Base-by-base conservation (phyloP, 2,888 invertebrate species). In the Agonopterix alstromeriana region DNA sequence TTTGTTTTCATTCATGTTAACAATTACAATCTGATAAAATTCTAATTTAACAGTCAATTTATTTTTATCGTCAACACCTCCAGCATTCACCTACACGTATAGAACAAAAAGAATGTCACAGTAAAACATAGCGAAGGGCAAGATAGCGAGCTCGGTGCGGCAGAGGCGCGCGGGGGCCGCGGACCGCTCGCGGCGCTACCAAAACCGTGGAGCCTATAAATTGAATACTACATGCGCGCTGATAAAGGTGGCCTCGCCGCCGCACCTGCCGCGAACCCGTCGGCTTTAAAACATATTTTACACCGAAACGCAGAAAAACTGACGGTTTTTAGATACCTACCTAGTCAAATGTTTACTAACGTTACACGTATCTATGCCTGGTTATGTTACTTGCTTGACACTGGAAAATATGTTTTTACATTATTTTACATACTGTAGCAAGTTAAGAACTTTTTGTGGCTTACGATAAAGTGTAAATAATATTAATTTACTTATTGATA, bases 151-250 rank as follows among this genome's bases (percentile, higher is more conserved):
- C 38, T 9, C 10, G 43, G 42, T n/a, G 12, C 14, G n/a, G 11
- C 43, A 36, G n/a, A 14, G 42, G 9, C 14, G 35, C 35, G 27
- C 27, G 27, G n/a, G 11, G 11, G 11, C 36, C n/a, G 51, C 54
- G 65, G 75, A 76, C 79, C 79, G 78, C 79, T 78, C 74, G 78
- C 77, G 74, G 78, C 76, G 77, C 76, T 69, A 63, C 73, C 78
- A 65, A 71, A 68, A 70, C 73, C 73, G 72, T 63, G 63, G 67
- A 63, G 65, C 64, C 77, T 67, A 81, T 80, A 80, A 80, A 80
- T 80, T 75, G 57, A 72, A 75, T 71, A 63, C 65, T 66, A 70
- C 75, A 74, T 63, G 73, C 55, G 66, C 67, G 71, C 73, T 71
- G 76, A 77, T 73, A 78, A 78, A 76, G 75, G 73, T 64, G 63